Base-by-base conservation (phyloP, 2,113 vertebrate genomes). In the Halcyon senegalensis region DNA sequence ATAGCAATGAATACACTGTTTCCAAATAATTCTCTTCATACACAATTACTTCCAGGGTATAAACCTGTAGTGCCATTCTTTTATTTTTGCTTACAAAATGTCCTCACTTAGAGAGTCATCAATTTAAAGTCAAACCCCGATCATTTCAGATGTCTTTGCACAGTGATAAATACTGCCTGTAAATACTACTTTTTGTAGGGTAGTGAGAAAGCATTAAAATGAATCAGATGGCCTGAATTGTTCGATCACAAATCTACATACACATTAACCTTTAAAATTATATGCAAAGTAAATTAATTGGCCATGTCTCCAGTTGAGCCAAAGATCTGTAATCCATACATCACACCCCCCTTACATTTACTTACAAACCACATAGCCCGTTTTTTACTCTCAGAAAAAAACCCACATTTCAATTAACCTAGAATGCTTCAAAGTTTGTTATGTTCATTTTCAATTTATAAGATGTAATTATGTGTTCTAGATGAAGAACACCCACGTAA, bases 41-140 rank as follows among this genome's bases (percentile, higher is more conserved):
- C 39, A 62, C 0, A 0, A 74, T n/a, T 66, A 0, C 67, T n/a
- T 66, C 17, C 25, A 81, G 11, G 12, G 25, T 46, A 77, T 44
- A 80, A 83, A 73, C 5, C 18, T 14, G 53, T 1, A 50, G 7
- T 18, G 13, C 1, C 25, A 27, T 39, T 89, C 31, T 79, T 67
- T 58, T 64, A 33, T 35, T 82, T 90, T 31, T 73, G 7, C 44
- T 64, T 39, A 90, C 31, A 53, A 27, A 48, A 43, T 2, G 0
- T 43, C 14, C 25, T 39, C 25, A 6, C 37, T 59, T 17, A 50
- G 0, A 76, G 16, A 31, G 10, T 23, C 16, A 86, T 9, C 35
- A 51, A 84, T 60, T 86, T 68, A 64, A 74, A 90, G 27, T 4
- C 11, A 63, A 91, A 94, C 3, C 10, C 12, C 56, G 10, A 79